These are phyloP conservation scores for Papilio aristodemus DNA, from an alignment of 1,140 invertebrate genomes.

Conservation along the genomic window DNA sequence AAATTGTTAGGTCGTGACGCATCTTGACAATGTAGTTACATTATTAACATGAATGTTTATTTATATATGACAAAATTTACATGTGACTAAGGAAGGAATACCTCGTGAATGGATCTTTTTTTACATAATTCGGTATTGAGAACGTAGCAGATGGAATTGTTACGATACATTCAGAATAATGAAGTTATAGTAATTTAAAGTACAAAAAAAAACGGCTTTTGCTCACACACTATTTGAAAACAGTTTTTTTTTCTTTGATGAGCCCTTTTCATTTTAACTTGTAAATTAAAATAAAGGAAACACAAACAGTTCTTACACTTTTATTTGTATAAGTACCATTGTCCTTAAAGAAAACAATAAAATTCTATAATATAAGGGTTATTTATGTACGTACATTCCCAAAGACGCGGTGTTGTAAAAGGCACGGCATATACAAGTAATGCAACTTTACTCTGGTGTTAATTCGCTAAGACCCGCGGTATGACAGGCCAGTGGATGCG, in stretches of 20 bases:
- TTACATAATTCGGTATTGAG: background rate
- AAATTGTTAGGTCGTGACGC: background rate
- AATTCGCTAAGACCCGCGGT: constrained; percentile 63
- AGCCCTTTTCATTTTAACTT: too few relatives aligned
- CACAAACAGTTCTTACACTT: too few relatives aligned
- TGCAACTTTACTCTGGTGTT: constrained; percentile 59
- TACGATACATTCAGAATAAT: background rate
- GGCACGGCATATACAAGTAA: constrained; percentile 38
- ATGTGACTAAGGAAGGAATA: constrained; percentile 12
- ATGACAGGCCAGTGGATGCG: constrained; percentile 62
- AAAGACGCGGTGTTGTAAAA: constrained; percentile 49
- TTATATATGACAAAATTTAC: background rate
- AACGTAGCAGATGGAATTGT: background rate
- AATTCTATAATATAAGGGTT: constrained; percentile 2
- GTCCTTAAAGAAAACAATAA: constrained; percentile 14
- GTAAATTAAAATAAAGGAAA: too few relatives aligned
- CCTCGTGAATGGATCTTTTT: background rate
- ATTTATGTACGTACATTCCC: constrained; percentile 26
- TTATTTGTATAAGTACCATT: constrained; percentile 8
- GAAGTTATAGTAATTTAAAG: background rate
- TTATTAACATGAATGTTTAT: background rate
- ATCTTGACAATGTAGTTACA: background rate
- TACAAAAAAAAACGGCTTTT: background rate
- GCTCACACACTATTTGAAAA: background rate
- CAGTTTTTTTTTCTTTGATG: too few relatives aligned